phyloP scores from a whole-genome alignment of 2,113 vertebrate species.

The Andinoacara biseriatus region DNA sequence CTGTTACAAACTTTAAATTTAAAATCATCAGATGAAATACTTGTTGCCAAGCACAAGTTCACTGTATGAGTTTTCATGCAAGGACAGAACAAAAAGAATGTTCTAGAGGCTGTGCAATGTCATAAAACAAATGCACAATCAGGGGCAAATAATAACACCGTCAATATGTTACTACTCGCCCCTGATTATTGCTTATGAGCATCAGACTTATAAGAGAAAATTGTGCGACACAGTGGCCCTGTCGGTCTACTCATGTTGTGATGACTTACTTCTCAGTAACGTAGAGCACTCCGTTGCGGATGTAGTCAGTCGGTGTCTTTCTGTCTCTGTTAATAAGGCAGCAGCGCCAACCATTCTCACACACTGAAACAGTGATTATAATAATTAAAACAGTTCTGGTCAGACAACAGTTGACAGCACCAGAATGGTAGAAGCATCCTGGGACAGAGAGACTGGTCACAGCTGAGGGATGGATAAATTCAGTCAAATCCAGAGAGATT shows the following conservation, averaged over 20 bases:
- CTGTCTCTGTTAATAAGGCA: slow-evolving; percentile 96
- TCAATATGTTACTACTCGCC: neutral
- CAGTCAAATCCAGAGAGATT: too few relatives aligned
- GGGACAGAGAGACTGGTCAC: too few relatives aligned
- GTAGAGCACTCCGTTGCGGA: slow-evolving; percentile 93
- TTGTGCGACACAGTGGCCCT: neutral
- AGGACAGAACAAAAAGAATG: neutral
- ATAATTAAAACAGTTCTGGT: neutral
- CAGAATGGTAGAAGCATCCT: neutral
- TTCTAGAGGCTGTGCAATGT: neutral
- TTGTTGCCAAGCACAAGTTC: neutral
- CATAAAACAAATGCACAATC: neutral
- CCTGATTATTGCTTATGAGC: neutral
- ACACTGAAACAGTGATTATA: slow-evolving; percentile 75
- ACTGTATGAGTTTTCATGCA: neutral
- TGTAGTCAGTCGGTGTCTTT: slow-evolving; percentile 97
- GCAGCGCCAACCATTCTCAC: slow-evolving; percentile 96
- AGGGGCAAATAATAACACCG: neutral
- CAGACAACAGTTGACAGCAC: neutral
- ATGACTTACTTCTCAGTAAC: slow-evolving; percentile 93
- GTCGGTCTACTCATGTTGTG: neutral
- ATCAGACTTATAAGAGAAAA: neutral
- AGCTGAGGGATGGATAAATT: too few relatives aligned
- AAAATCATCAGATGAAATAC: neutral
- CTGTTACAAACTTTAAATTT: neutral